These are phyloP conservation scores for Eurois occulta DNA, from an alignment of 2,888 invertebrate species.

Conservation along the genomic window DNA sequence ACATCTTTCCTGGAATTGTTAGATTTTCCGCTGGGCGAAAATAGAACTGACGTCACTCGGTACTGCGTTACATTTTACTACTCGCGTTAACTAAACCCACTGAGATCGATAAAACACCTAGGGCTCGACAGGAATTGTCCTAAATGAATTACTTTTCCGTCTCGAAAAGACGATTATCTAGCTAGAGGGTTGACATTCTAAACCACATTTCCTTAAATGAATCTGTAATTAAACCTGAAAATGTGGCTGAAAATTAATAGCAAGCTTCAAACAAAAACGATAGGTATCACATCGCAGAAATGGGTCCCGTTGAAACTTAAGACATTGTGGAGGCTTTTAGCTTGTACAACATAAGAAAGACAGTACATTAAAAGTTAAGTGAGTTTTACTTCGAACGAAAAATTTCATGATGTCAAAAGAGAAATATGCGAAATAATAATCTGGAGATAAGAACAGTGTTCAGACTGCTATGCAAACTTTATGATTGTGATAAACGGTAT, in stretches of 20 bases:
- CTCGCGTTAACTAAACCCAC: slow-evolving; percentile 56
- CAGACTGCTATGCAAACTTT: slow-evolving; percentile 34
- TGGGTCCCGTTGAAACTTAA: slow-evolving; percentile 53
- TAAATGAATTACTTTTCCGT: slow-evolving; percentile 59
- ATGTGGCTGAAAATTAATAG: slow-evolving; percentile 49
- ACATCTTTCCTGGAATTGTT: slow-evolving; percentile 61
- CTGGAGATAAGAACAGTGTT: slow-evolving; percentile 42
- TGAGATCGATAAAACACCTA: slow-evolving; percentile 62
- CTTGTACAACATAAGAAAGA: slow-evolving; percentile 51
- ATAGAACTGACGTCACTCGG: slow-evolving; percentile 61
- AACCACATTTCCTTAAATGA: slow-evolving; percentile 48
- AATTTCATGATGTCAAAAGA: slow-evolving; percentile 36
- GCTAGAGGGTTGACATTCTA: slow-evolving; percentile 34
- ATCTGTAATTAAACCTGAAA: slow-evolving; percentile 48
- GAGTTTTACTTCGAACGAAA: slow-evolving; percentile 43
- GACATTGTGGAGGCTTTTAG: slow-evolving; percentile 59
- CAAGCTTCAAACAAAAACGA: slow-evolving; percentile 46
- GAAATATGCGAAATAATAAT: slow-evolving; percentile 50
- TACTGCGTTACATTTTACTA: slow-evolving; percentile 61
- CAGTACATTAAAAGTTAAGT: slow-evolving; percentile 57
- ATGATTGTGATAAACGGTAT: slow-evolving; percentile 44
- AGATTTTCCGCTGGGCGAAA: slow-evolving; percentile 52
- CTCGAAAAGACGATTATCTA: slow-evolving; percentile 47
- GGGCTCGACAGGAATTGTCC: slow-evolving; percentile 57
- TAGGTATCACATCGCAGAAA: slow-evolving; percentile 49